Evolutionary conservation across 2,113 vertebrate species (phyloP), one percentile per base, ranked within the genome.

Genomic region (Asarcornis scutulata): DNA sequence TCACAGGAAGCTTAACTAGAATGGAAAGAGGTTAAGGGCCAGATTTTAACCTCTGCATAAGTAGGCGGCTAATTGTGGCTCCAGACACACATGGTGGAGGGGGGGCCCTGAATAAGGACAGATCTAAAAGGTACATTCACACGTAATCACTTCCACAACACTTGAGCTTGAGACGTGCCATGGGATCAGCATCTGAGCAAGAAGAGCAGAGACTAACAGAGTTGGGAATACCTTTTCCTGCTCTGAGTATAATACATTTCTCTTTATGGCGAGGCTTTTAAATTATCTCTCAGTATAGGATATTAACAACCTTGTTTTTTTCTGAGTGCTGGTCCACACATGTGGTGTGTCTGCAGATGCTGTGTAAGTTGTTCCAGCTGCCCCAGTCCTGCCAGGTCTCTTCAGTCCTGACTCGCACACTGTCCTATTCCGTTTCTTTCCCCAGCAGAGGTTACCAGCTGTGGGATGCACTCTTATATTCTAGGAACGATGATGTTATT

Each of bases 21-120:
- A 93, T 90, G 88, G 90, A 94, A 96, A 64, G 93, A 95, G 93
- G 95, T 77, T 95, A 97, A 91, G 80, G 94, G 91, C 48, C 89
- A 95, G 89, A 95, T 92, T 95, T 96, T 85, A 95, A 95, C 91
- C 91, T 91, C 84, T 84, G 74, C 29, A 40, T 95, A 96, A 97
- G 94, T 66, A 95, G 95, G 84, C 79, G 73, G 94, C 93, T 96
- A 96, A 96, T 95, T 86, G 71, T 0, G 0, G 94, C 76, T 96
- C 93, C 92, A 95, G 94, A 96, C 90, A 80, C 1, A 1, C 7
- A 1, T 1, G 11, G 56, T 52, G 60, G 68, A 88, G 83, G 55
- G 83, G 86, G 59, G 83, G 88, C 32, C 67, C 69, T n/a, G 91
- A 86, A 81, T 72, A 46, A 88, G 95, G 88, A 81, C 88, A 94